phyloP scores from a whole-genome alignment of 2,113 vertebrate species.

The Turdus rufiventris region DNA sequence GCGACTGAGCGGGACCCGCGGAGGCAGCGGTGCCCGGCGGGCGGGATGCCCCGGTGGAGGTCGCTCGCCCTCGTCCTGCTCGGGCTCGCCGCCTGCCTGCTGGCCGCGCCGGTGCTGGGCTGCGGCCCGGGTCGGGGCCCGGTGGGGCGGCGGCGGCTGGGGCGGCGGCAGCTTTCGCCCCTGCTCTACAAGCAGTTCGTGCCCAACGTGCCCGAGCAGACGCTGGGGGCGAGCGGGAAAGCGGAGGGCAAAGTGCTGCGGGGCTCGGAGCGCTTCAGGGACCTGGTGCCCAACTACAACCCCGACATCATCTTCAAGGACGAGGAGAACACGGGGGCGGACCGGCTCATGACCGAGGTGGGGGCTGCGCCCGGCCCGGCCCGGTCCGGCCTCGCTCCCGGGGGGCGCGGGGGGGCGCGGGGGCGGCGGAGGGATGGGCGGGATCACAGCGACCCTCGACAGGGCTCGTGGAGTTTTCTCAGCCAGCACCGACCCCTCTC shows the following conservation, averaged over 20 bases:
- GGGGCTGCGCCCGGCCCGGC: constrained; percentile 14
- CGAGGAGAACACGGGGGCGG: constrained; percentile 96
- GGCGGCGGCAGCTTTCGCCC: constrained; percentile 70
- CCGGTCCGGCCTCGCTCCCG: background rate
- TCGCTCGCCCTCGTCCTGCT: constrained; percentile 75
- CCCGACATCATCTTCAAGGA: constrained; percentile 99
- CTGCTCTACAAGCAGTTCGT: constrained; percentile 78
- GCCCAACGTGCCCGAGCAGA: constrained; percentile 76
- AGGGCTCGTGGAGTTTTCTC: background rate
- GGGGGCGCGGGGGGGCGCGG: background rate
- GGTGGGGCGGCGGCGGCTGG: constrained; percentile 67
- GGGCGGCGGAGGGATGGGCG: background rate
- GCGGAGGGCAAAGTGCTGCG: constrained; percentile 74
- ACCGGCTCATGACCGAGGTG: constrained; percentile 93
- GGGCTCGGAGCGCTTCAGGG: constrained; percentile 91
- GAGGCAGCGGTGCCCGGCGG: constrained; percentile 29
- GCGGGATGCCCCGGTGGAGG: constrained; percentile 70
- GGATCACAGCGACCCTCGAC: background rate
- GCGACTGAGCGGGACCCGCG: background rate
- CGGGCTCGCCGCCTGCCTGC: constrained; percentile 61
- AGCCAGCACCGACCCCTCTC: background rate
- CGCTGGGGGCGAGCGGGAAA: constrained; percentile 77
- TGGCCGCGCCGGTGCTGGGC: constrained; percentile 76
- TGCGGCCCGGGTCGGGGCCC: constrained; percentile 86
- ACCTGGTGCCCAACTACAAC: constrained; percentile 96